phyloP scores from a whole-genome alignment of 2,113 vertebrate genomes.

The Mungos mungo region DNA sequence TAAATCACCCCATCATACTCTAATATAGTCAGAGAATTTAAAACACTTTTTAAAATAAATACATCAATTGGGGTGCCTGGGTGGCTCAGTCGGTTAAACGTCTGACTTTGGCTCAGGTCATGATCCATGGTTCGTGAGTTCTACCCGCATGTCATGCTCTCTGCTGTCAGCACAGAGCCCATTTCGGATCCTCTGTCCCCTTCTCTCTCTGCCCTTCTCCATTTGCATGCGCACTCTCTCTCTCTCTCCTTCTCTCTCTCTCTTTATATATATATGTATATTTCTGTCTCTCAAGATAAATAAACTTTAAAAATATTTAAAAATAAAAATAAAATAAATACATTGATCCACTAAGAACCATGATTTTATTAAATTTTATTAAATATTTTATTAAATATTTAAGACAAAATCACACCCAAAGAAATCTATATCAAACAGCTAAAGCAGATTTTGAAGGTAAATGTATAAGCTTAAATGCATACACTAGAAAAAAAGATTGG shows the following conservation, averaged over 20 bases:
- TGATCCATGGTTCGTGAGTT: too few relatives aligned
- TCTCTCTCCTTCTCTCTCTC: too few relatives aligned
- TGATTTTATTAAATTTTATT: not conserved
- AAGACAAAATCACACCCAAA: not conserved
- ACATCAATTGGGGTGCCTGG: not conserved
- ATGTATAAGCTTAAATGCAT: not conserved
- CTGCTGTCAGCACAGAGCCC: too few relatives aligned
- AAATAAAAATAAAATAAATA: not conserved
- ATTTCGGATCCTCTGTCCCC: too few relatives aligned
- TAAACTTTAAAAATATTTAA: too few relatives aligned
- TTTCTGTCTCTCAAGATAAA: too few relatives aligned
- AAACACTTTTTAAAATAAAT: conserved; percentile 7
- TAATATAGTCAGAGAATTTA: not conserved
- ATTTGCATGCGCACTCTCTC: too few relatives aligned
- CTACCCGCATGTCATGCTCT: too few relatives aligned
- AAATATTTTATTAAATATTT: not conserved
- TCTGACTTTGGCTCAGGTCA: too few relatives aligned
- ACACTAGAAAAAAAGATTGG: not conserved
- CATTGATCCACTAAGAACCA: not conserved
- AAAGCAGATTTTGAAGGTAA: not conserved
- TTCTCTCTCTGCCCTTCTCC: too few relatives aligned
- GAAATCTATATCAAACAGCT: not conserved
- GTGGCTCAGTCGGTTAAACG: too few relatives aligned
- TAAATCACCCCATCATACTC: not conserved
- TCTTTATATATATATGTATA: too few relatives aligned